Percentiles rank a stretch among this genome's conserved stretches.
These are phyloP conservation scores for Eleutherodactylus coqui DNA, from an alignment of 2,797 vertebrate species.

Conservation along the genomic window DNA sequence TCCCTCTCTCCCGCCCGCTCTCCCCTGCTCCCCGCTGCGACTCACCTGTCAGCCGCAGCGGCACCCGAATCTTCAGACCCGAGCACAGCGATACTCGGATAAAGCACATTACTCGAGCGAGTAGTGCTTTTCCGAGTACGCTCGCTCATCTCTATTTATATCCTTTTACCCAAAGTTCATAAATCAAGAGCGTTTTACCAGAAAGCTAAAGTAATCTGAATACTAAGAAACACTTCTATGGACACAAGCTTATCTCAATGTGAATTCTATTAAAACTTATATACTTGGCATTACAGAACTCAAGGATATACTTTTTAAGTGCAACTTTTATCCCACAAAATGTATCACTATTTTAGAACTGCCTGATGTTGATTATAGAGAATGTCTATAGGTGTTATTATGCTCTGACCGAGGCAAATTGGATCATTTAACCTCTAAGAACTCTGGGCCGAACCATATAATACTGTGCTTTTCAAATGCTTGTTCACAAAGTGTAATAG, in stretches of 20 bases:
- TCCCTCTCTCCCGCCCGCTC: too few species aligned
- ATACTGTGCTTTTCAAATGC: constrained; percentile 47
- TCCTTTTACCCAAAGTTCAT: too few species aligned
- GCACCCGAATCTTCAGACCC: too few species aligned
- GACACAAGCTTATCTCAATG: constrained; percentile 14
- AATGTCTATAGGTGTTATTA: constrained; percentile 37
- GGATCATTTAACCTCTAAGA: constrained; percentile 48
- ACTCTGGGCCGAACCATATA: constrained; percentile 31
- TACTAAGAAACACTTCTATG: neutral
- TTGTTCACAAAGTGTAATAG: constrained; percentile 24
- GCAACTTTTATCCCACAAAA: constrained; percentile 18
- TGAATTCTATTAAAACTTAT: constrained; percentile 12
- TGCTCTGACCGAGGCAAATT: constrained; percentile 14
- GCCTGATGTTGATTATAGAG: constrained; percentile 11
- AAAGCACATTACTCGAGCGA: too few species aligned
- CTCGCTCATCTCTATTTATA: too few species aligned
- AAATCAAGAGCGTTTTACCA: neutral
- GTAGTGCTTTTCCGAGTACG: too few species aligned
- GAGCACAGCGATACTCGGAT: too few species aligned
- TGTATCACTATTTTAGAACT: constrained; percentile 13
- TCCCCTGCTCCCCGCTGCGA: too few species aligned
- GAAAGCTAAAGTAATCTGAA: neutral
- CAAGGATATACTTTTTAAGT: constrained; percentile 7
- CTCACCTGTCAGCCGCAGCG: too few species aligned
- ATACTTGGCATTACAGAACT: neutral